phyloP scores from a whole-genome alignment of 2,113 vertebrate genomes.

The Urocynchramus pylzowi region DNA sequence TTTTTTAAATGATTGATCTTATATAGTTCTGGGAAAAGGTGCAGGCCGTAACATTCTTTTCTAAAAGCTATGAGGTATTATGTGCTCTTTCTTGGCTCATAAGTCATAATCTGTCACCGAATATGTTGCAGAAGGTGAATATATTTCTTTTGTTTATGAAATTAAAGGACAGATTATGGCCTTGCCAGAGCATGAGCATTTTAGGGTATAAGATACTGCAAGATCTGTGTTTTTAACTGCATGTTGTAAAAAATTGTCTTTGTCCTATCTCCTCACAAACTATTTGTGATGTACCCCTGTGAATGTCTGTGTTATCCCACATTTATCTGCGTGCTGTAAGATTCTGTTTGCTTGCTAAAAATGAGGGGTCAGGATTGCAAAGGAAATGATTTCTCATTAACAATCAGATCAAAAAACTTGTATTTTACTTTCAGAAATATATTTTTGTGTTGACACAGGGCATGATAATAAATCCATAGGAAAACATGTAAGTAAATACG shows the following conservation, averaged over 20 bases:
- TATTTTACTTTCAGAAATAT: not conserved
- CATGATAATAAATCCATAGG: not conserved
- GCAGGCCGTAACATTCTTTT: not conserved
- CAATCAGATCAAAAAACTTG: not conserved
- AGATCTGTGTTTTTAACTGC: not conserved
- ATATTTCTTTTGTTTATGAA: not conserved
- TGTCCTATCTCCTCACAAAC: not conserved
- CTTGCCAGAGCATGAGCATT: not conserved
- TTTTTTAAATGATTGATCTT: slow-evolving; percentile 54
- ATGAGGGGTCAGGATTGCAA: not conserved
- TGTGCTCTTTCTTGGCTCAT: not conserved
- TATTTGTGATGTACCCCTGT: not conserved
- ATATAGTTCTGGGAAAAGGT: slow-evolving; percentile 8
- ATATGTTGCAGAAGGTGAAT: not conserved
- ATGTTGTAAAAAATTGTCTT: not conserved
- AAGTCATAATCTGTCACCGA: not conserved
- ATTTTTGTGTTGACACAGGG: not conserved
- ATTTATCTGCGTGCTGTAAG: not conserved
- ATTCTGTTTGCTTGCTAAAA: not conserved
- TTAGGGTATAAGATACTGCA: not conserved
- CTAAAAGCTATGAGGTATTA: not conserved
- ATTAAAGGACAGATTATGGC: not conserved
- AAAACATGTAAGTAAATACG: not conserved
- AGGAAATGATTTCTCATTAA: not conserved
- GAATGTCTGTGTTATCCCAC: not conserved